Conservation (phyloP, 2,888 invertebrate genomes). For the Antheraea yamamai region DNA sequence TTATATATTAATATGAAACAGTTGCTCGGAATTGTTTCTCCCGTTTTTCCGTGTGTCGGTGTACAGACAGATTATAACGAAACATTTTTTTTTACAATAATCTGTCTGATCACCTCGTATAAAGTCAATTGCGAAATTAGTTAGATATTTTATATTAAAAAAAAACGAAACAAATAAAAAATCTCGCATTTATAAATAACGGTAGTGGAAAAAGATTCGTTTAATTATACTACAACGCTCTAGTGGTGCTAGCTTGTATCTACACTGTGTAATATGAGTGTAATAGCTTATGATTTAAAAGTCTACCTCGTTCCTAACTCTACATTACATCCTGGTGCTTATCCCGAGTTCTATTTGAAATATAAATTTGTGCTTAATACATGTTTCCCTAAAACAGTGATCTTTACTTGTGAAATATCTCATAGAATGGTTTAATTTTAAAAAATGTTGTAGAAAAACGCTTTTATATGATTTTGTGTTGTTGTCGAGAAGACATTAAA, state of each 20-base stretch:
- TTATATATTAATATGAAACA: background rate
- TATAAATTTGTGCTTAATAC: background rate
- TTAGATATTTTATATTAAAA: constrained; percentile 26
- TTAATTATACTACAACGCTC: constrained; percentile 46
- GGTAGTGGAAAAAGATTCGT: constrained; percentile 17
- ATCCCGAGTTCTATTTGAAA: background rate
- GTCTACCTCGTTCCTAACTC: background rate
- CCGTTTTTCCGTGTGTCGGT: constrained; percentile 1
- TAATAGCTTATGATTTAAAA: constrained; percentile 34
- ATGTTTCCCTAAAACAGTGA: background rate
- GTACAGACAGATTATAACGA: background rate
- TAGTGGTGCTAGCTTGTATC: constrained; percentile 58
- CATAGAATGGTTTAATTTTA: background rate
- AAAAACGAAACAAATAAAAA: constrained; percentile 28
- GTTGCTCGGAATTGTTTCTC: background rate
- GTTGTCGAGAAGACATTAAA: background rate
- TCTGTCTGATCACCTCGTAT: background rate
- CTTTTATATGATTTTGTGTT: background rate
- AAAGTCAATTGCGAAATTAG: constrained; percentile 47
- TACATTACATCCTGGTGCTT: background rate
- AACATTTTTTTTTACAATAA: background rate
- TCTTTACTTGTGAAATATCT: background rate
- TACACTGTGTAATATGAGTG: constrained; percentile 40
- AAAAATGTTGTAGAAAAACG: background rate
- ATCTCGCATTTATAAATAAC: constrained; percentile 52